Conservation (phyloP, 2,797 vertebrate genomes). For the Acanthis flammea region DNA sequence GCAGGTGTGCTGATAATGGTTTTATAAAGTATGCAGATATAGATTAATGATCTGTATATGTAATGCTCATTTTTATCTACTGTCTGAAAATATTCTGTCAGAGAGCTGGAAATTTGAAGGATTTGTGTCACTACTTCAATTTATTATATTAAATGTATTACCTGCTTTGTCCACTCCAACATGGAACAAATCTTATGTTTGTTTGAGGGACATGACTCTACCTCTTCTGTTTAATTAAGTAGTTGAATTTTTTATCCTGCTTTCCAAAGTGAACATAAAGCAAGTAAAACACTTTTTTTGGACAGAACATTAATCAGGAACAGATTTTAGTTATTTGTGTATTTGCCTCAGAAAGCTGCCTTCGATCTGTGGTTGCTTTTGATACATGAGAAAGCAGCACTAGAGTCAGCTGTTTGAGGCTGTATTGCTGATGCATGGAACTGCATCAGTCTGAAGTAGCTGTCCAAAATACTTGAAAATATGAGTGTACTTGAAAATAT, state of each 20-base stretch:
- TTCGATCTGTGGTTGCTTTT: neutral
- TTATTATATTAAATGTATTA: neutral
- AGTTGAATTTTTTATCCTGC: neutral
- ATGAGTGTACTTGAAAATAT: neutral
- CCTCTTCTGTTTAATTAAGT: neutral
- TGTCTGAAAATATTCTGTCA: neutral
- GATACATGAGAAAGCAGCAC: neutral
- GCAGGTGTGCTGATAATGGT: neutral
- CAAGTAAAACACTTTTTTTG: neutral
- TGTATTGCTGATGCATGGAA: neutral
- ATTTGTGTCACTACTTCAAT: neutral
- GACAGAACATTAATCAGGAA: neutral
- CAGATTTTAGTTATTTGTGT: neutral
- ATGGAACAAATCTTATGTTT: neutral
- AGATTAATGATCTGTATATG: neutral
- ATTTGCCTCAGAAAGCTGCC: neutral
- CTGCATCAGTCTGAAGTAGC: neutral
- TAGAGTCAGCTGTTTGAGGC: neutral
- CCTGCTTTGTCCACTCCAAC: neutral
- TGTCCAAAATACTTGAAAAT: neutral
- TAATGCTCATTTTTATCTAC: neutral
- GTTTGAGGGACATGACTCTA: neutral
- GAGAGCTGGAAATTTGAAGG: neutral
- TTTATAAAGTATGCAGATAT: neutral
- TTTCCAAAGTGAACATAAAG: neutral